Percentiles rank a stretch among this genome's conserved stretches.
phyloP scores from a whole-genome alignment of 92 coral and sea anemone genomes.

The Phenganax stokvisi region DNA sequence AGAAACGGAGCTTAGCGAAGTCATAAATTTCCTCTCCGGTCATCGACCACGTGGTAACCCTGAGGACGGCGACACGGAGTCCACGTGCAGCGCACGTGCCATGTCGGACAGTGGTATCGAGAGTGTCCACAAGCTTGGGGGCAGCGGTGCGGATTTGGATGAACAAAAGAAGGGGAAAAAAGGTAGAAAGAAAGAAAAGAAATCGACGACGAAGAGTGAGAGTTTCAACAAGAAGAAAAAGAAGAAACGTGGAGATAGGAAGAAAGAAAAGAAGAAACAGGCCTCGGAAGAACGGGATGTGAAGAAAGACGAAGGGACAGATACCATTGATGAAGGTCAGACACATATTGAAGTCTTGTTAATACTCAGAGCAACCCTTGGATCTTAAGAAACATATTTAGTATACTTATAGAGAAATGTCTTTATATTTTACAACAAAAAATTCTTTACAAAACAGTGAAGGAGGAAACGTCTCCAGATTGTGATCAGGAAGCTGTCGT shows the following conservation, averaged over 20 bases:
- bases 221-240: constrained; percentile 21
- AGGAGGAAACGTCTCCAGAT: not conserved
- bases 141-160: not conserved
- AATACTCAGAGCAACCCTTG: not conserved
- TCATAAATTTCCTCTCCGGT: constrained; percentile 93
- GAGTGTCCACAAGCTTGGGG: constrained; percentile 45
- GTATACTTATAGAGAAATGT: not conserved
- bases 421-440: not conserved
- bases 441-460: not conserved
- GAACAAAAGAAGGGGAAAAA: constrained; percentile 36
- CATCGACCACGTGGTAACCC: constrained; percentile 48
- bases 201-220: constrained; percentile 31
- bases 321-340: constrained; percentile 48
- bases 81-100: constrained; percentile 15
- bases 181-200: constrained; percentile 18
- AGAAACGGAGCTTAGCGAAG: constrained; percentile 89
- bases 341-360: not conserved
- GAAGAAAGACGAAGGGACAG: constrained; percentile 20
- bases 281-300: constrained; percentile 1
- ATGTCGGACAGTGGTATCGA: constrained; percentile 48
- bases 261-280: constrained; percentile 28
- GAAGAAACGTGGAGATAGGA: constrained; percentile 17
- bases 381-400: no score
- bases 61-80: constrained; percentile 52
- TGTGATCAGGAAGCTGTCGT: constrained; percentile 50